These are phyloP conservation scores for Lagodon rhomboides DNA, from an alignment of 2,797 vertebrate genomes.

Conservation along the genomic window DNA sequence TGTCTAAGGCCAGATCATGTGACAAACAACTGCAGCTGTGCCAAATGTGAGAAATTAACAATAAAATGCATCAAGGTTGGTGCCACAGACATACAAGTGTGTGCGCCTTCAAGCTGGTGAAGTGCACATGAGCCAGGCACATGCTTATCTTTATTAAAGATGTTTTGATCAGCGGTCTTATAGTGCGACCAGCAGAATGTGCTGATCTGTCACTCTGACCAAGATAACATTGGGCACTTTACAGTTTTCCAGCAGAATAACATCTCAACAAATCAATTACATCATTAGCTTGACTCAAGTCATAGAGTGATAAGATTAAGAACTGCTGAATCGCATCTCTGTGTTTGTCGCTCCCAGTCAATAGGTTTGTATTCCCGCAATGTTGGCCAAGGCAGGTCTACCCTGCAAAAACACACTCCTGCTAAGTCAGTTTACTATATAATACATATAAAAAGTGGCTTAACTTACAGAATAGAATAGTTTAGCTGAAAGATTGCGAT, in stretches of 20 bases:
- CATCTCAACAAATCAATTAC: neutral
- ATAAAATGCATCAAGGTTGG: conserved; percentile 6
- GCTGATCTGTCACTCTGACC: neutral
- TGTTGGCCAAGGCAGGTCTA: neutral
- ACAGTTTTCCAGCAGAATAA: neutral
- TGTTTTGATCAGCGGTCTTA: neutral
- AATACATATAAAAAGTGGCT: neutral
- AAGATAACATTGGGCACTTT: neutral
- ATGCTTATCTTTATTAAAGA: neutral
- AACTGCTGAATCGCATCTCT: neutral
- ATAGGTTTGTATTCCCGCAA: neutral
- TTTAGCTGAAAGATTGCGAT: conserved; percentile 99
- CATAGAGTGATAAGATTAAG: neutral
- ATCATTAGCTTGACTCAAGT: neutral
- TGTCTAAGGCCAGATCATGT: neutral
- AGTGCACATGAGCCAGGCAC: neutral
- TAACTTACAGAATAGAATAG: conserved; percentile 96
- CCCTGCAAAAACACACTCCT: neutral
- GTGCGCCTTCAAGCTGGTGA: neutral
- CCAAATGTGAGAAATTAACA: neutral
- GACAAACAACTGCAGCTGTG: neutral
- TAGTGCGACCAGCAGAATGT: neutral
- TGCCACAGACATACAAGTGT: neutral
- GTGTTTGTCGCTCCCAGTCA: neutral
- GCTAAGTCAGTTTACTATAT: neutral